Evolutionary conservation across 2,113 vertebrate species (phyloP).

Genomic region (Agapornis roseicollis): DNA sequence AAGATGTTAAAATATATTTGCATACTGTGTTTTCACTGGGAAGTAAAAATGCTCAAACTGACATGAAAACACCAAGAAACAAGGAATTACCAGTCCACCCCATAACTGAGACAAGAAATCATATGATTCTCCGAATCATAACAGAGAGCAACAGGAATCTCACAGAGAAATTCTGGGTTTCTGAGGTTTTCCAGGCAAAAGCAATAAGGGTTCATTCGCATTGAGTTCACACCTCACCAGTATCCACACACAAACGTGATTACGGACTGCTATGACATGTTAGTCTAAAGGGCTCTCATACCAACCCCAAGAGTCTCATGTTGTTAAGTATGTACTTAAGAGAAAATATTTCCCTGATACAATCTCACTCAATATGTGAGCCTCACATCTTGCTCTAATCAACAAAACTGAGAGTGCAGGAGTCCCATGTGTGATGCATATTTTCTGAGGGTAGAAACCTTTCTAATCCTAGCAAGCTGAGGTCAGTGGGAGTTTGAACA

Average conservation of each 20-base stretch:
- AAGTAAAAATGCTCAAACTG: not conserved
- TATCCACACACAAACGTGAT: not conserved
- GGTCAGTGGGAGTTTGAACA: constrained; percentile 11
- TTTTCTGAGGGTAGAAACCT: not conserved
- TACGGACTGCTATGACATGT: not conserved
- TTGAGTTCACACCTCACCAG: not conserved
- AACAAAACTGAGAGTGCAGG: rapidly evolving
- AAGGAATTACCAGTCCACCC: not conserved
- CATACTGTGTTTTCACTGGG: not conserved
- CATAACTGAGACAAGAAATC: not conserved
- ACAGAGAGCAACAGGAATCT: not conserved
- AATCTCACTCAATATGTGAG: not conserved
- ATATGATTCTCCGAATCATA: too few relatives aligned
- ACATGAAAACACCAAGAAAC: not conserved
- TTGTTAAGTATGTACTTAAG: constrained; percentile 13
- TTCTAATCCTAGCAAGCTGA: constrained; percentile 17
- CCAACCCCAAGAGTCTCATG: not conserved
- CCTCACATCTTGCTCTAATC: not conserved
- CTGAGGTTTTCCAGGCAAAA: constrained; percentile 2
- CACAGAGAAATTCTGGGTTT: not conserved
- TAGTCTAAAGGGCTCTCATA: not conserved
- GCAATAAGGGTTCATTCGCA: not conserved
- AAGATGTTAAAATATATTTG: not conserved
- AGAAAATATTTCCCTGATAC: constrained; percentile 37
- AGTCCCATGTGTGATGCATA: not conserved